These are phyloP conservation scores for Aurelia aurita DNA, from an alignment of 30 jellyfish, hydroid and myxozoan species.

Conservation along the genomic window DNA sequence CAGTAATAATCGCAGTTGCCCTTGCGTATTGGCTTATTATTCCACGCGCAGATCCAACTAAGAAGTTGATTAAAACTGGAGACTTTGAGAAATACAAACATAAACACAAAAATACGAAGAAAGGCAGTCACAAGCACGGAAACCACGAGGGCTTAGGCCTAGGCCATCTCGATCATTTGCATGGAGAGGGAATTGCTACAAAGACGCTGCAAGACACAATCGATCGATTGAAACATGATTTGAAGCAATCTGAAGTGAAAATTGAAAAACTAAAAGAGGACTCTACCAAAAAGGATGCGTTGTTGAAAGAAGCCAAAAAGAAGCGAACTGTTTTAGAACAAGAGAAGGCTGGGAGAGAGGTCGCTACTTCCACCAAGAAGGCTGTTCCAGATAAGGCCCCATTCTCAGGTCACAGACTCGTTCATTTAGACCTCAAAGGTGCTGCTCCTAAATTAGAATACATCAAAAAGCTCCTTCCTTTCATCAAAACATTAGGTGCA, in stretches of 20 bases:
- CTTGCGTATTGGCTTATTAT: conserved; percentile 69
- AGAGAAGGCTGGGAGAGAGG: neutral
- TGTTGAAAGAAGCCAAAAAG: conserved; percentile 6
- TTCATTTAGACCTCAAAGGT: conserved; percentile 92
- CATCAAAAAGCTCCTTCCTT: conserved; percentile 60
- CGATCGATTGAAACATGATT: conserved; percentile 9
- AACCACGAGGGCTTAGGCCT: conserved; percentile 46
- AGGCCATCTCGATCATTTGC: conserved; percentile 64
- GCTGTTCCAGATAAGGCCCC: neutral
- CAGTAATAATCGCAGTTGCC: conserved; percentile 64
- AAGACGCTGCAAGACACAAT: conserved; percentile 15
- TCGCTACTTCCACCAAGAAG: neutral
- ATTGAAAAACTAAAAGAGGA: conserved; percentile 36
- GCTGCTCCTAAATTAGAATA: conserved; percentile 88
- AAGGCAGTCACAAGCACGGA: neutral
- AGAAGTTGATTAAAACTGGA: neutral
- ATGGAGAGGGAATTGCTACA: neutral
- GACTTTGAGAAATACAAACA: neutral
- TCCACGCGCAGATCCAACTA: conserved; percentile 37
- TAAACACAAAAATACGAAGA: neutral
- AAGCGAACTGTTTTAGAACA: neutral
- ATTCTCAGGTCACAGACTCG: conserved; percentile 78
- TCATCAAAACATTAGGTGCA: conserved; percentile 67
- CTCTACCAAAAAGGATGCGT: neutral
- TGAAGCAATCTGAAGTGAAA: conserved; percentile 3